Evolutionary conservation across 2,888 invertebrate genomes (phyloP).

Genomic region (Trichacis sp.): DNA sequence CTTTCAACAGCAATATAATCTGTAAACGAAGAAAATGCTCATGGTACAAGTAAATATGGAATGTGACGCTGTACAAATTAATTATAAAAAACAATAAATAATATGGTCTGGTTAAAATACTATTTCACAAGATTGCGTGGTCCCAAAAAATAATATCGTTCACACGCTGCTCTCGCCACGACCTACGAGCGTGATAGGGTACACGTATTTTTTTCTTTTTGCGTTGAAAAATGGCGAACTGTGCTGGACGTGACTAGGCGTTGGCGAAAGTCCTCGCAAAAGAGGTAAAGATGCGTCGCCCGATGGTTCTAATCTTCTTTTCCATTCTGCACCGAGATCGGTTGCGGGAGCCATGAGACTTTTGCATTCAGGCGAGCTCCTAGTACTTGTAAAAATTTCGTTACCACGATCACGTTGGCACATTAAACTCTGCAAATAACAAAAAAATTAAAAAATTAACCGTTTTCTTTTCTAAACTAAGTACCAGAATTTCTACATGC

Average conservation of each 20-base stretch:
- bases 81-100: not conserved
- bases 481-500: too few relatives aligned
- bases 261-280: conserved; percentile 70
- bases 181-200: conserved; percentile 72
- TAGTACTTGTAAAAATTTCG: conserved; percentile 62
- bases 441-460: too few relatives aligned
- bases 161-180: conserved; percentile 73
- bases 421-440: conserved; percentile 48
- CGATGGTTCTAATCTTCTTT: conserved; percentile 53
- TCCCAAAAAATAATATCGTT: conserved; percentile 6
- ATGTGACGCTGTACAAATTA: not conserved
- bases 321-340: conserved; percentile 65
- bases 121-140: conserved; percentile 1
- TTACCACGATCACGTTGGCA: conserved; percentile 57
- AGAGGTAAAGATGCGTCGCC: conserved; percentile 73
- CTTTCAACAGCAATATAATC: not conserved
- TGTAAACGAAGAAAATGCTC: too few relatives aligned
- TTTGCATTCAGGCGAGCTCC: conserved; percentile 64
- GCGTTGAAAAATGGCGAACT: conserved; percentile 73
- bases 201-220: conserved; percentile 75
- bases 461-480: too few relatives aligned
- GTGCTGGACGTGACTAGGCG: conserved; percentile 55
- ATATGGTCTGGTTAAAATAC: not conserved
- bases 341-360: conserved; percentile 64
- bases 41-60: not conserved